phyloP scores from a whole-genome alignment of 2,113 vertebrate genomes.

The Oxygymnocypris stewartii region DNA sequence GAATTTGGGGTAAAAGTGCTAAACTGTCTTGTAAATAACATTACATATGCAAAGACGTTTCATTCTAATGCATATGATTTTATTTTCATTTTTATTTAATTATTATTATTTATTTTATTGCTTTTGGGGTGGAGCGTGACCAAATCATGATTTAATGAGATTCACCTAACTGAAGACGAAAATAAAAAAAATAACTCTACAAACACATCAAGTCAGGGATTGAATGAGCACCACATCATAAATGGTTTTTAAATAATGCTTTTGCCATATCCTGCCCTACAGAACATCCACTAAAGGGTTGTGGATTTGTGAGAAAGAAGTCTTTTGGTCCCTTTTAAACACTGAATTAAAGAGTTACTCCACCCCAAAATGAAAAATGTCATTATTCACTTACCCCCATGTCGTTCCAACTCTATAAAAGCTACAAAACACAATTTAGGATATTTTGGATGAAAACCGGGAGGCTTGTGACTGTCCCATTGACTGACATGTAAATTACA shows the following conservation, averaged over 20 bases:
- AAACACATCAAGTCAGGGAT: not conserved
- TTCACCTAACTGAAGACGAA: too few species aligned
- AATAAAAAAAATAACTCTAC: not conserved
- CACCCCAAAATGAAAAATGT: too few species aligned
- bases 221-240: not conserved
- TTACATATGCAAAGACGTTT: not conserved
- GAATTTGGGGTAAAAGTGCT: not conserved
- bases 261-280: not conserved
- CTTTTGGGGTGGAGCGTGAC: not conserved
- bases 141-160: not conserved
- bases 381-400: too few species aligned
- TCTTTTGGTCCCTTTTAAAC: conserved; percentile 64
- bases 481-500: too few species aligned
- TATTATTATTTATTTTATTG: not conserved
- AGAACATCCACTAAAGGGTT: not conserved
- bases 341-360: not conserved
- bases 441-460: too few species aligned
- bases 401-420: too few species aligned
- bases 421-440: too few species aligned
- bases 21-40: not conserved
- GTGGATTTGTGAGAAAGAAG: not conserved
- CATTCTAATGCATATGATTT: not conserved
- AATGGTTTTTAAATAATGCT: not conserved
- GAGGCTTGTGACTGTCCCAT: too few species aligned
- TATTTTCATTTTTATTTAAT: too few species aligned